phyloP scores from a whole-genome alignment of 1,140 invertebrate genomes.

The Lasaia peninsularis region DNA sequence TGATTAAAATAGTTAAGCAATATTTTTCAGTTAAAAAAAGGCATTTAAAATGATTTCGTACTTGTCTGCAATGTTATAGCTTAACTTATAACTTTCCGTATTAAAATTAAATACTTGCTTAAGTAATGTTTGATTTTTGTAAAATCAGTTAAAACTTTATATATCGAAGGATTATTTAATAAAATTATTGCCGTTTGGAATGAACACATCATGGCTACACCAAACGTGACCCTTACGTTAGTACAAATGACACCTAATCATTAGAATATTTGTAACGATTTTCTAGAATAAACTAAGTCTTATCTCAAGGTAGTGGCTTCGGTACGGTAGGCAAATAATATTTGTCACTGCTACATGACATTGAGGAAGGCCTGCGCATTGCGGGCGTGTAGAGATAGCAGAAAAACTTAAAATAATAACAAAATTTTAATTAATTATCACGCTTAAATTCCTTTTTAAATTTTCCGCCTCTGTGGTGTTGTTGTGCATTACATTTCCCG shows the following conservation, averaged over 20 bases:
- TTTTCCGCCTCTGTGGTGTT: no score
- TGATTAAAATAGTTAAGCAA: no score
- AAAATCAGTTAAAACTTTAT: no score
- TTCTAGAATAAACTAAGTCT: constrained; percentile 11
- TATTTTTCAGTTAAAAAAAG: no score
- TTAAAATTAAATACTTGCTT: no score
- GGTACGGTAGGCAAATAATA: constrained; percentile 16
- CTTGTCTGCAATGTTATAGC: no score
- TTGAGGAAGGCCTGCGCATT: constrained; percentile 38
- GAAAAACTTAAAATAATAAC: constrained; percentile 15
- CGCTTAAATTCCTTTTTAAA: no score
- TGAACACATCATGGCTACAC: not conserved
- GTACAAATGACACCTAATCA: constrained; percentile 1
- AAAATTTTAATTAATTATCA: no score
- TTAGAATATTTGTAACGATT: not conserved
- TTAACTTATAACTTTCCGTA: no score
- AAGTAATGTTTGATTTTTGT: no score
- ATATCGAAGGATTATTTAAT: not conserved
- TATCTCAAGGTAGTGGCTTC: constrained; percentile 4
- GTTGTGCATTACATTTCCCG: no score
- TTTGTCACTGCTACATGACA: constrained; percentile 40
- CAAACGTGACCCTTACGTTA: not conserved
- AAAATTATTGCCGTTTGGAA: not conserved
- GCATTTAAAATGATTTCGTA: no score
- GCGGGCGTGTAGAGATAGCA: constrained; percentile 33